phyloP scores from a whole-genome alignment of 2,113 vertebrate species.

The Python bivittatus region DNA sequence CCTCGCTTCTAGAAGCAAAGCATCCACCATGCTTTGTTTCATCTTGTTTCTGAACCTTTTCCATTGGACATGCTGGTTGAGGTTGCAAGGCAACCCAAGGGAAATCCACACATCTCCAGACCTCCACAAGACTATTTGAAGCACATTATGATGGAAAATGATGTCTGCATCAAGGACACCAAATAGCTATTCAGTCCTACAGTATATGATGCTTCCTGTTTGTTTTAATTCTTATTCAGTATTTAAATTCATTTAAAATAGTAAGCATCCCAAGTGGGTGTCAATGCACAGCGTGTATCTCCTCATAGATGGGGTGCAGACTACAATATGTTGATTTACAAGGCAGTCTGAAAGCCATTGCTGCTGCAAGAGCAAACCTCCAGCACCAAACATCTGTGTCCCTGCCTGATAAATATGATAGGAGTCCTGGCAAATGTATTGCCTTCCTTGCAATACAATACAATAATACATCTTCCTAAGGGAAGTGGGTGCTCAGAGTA shows the following conservation, averaged over 20 bases:
- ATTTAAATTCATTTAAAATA: not conserved
- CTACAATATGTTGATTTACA: not conserved
- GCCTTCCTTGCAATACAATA: too few relatives aligned
- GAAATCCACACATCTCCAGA: not conserved
- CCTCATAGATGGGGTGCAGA: not conserved
- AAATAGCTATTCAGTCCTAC: not conserved
- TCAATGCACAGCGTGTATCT: too few relatives aligned
- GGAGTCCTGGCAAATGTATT: not conserved
- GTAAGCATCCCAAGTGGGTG: not conserved
- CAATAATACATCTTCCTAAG: not conserved
- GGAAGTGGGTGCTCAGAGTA: too few relatives aligned
- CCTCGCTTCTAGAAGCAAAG: not conserved
- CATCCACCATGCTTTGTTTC: not conserved
- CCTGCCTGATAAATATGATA: not conserved
- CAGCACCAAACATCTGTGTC: not conserved
- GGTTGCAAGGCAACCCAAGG: not conserved
- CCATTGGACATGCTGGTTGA: not conserved
- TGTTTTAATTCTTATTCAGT: not conserved
- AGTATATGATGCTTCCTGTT: not conserved
- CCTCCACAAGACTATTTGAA: not conserved
- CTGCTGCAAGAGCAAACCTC: not conserved
- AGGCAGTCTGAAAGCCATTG: not conserved
- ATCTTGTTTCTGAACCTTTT: not conserved
- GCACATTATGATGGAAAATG: not conserved
- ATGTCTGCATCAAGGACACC: not conserved